These are phyloP conservation scores for Lepilemur ruficaudatus DNA, from an alignment of 2,797 vertebrate species.

Conservation along the genomic window DNA sequence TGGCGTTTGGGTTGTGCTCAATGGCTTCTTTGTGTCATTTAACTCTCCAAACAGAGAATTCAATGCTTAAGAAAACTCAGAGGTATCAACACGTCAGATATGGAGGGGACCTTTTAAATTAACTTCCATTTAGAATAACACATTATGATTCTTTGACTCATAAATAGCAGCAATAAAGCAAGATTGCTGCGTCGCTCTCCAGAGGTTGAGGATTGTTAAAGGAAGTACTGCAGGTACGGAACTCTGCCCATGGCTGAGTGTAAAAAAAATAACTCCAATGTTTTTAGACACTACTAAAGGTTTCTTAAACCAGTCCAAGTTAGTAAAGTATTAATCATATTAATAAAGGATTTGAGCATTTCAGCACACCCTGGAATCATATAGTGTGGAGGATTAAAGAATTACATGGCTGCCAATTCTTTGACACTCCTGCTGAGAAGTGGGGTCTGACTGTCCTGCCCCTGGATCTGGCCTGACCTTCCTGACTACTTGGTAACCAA, in stretches of 20 bases:
- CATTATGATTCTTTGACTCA: not conserved
- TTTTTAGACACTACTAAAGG: not conserved
- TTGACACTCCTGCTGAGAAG: not conserved
- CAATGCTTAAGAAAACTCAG: not conserved
- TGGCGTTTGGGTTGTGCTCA: not conserved
- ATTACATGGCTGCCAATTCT: not conserved
- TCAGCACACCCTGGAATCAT: not conserved
- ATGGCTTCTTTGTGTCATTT: not conserved
- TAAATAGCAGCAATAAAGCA: not conserved
- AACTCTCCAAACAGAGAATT: not conserved
- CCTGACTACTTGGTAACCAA: not conserved
- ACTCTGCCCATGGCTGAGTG: not conserved
- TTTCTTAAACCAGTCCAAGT: not conserved
- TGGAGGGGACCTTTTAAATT: not conserved
- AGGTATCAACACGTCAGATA: not conserved
- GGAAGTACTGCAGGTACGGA: rapidly evolving
- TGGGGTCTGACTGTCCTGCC: not conserved
- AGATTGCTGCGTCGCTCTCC: not conserved
- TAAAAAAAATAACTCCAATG: not conserved
- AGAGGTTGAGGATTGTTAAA: not conserved
- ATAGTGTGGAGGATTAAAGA: not conserved
- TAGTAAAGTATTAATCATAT: not conserved
- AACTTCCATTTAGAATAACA: not conserved
- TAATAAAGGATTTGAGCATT: not conserved
- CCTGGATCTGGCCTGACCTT: not conserved